phyloP scores from a whole-genome alignment of 2,113 vertebrate species.

The Anoplopoma fimbria region DNA sequence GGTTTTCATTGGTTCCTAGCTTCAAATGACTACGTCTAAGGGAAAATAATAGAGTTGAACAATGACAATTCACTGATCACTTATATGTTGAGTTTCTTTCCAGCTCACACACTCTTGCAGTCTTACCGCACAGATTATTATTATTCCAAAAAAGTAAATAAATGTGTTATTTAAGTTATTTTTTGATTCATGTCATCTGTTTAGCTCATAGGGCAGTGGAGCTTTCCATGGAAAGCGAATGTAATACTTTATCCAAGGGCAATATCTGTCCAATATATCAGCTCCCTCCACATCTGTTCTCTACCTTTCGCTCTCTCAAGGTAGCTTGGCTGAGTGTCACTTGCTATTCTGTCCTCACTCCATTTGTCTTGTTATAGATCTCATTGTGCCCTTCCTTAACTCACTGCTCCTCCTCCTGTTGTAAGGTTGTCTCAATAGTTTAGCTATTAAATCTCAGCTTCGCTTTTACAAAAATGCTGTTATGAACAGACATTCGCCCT shows the following conservation, averaged over 20 bases:
- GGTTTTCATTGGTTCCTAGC: background rate
- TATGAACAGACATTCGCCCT: background rate
- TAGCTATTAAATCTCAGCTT: conserved; percentile 5
- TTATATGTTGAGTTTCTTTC: conserved; percentile 12
- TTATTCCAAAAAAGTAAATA: conserved; percentile 6
- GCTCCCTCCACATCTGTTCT: background rate
- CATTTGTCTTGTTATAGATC: conserved; percentile 3
- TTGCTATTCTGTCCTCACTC: conserved; percentile 16
- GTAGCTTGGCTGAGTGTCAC: background rate
- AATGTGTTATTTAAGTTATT: background rate
- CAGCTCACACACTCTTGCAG: background rate
- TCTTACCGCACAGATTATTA: conserved; percentile 9
- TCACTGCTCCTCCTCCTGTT: conserved; percentile 5
- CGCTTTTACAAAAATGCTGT: background rate
- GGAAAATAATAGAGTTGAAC: background rate
- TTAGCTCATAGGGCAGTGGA: conserved; percentile 14
- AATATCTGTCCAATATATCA: background rate
- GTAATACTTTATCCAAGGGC: conserved; percentile 1
- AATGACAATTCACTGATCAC: conserved; percentile 9
- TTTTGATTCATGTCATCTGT: background rate
- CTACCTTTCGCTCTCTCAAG: background rate
- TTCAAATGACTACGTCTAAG: conserved; percentile 5
- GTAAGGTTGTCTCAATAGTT: background rate
- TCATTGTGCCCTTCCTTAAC: conserved; percentile 14
- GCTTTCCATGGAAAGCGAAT: conserved; percentile 19